Conservation (phyloP, 1,140 invertebrate species). For the Trachymyrmex septentrionalis region DNA sequence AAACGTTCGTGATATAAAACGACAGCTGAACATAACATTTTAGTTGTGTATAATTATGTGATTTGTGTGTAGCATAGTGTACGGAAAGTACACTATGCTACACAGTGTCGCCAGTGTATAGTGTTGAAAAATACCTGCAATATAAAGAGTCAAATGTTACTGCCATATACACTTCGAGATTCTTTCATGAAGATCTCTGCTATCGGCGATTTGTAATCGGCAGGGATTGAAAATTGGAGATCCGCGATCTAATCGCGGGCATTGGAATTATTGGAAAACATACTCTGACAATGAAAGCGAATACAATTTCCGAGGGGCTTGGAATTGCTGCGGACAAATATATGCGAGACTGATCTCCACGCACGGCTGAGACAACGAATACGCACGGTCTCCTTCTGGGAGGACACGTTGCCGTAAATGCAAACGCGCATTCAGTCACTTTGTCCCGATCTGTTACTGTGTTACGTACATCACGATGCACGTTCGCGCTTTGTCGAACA, state of each 20-base stretch:
- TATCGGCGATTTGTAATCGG: neutral
- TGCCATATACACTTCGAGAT: too few species aligned
- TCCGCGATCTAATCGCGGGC: neutral
- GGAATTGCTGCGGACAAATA: neutral
- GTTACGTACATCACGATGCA: slow-evolving; percentile 36
- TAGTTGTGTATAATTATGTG: too few species aligned
- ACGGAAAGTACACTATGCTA: too few species aligned
- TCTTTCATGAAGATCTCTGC: too few species aligned
- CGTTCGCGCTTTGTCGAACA: slow-evolving; percentile 14
- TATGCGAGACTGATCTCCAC: neutral
- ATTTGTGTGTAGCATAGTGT: too few species aligned
- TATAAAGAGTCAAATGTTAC: too few species aligned
- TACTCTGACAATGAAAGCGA: neutral
- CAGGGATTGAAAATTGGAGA: neutral
- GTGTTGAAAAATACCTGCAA: too few species aligned
- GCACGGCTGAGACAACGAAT: neutral
- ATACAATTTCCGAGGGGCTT: slow-evolving; percentile 10
- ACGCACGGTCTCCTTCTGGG: neutral
- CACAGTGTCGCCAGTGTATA: too few species aligned
- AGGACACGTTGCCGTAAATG: neutral
- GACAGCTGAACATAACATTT: too few species aligned
- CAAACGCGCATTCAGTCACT: neutral
- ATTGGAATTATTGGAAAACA: neutral
- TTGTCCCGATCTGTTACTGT: slow-evolving; percentile 1
- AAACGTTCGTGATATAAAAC: too few species aligned